These are phyloP conservation scores for Busseola fusca DNA, from an alignment of 2,888 invertebrate species.

Conservation along the genomic window DNA sequence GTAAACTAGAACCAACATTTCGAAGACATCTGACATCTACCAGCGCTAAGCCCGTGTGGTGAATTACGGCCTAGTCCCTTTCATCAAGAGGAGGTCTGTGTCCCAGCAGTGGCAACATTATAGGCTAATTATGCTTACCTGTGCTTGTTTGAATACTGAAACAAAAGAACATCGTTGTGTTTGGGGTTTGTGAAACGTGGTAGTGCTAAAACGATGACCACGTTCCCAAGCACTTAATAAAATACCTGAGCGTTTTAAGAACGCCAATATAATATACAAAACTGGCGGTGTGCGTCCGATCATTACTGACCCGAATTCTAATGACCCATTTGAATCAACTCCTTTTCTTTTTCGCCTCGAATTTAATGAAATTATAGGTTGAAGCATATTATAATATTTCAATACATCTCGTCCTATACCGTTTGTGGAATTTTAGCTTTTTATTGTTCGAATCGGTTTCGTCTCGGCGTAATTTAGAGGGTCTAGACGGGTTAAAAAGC, in stretches of 20 bases:
- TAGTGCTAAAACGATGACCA: slow-evolving; percentile 58
- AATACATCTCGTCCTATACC: slow-evolving; percentile 84
- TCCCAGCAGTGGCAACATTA: neutral
- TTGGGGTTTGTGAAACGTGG: neutral
- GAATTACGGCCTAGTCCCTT: neutral
- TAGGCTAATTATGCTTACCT: neutral
- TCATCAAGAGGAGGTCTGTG: neutral
- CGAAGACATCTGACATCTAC: neutral
- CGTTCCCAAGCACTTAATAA: slow-evolving; percentile 71
- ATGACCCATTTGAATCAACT: slow-evolving; percentile 85
- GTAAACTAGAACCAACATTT: neutral
- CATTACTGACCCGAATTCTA: slow-evolving; percentile 87
- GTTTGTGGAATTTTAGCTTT: slow-evolving; percentile 87
- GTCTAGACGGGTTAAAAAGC: slow-evolving; percentile 83
- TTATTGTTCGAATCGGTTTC: slow-evolving; percentile 85
- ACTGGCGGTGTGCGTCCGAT: slow-evolving; percentile 79
- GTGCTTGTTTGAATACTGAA: neutral
- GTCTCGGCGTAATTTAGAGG: slow-evolving; percentile 82
- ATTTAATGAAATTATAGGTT: slow-evolving; percentile 89
- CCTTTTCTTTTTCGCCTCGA: slow-evolving; percentile 84
- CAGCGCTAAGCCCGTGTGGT: neutral
- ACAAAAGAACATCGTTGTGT: neutral
- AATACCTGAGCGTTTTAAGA: slow-evolving; percentile 74
- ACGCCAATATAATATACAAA: slow-evolving; percentile 84
- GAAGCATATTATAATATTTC: slow-evolving; percentile 88